A percentile compares a stretch with the other conserved stretches of the same genome.
Conservation (phyloP, 2,113 vertebrate genomes). For the Pardalotus punctatus region DNA sequence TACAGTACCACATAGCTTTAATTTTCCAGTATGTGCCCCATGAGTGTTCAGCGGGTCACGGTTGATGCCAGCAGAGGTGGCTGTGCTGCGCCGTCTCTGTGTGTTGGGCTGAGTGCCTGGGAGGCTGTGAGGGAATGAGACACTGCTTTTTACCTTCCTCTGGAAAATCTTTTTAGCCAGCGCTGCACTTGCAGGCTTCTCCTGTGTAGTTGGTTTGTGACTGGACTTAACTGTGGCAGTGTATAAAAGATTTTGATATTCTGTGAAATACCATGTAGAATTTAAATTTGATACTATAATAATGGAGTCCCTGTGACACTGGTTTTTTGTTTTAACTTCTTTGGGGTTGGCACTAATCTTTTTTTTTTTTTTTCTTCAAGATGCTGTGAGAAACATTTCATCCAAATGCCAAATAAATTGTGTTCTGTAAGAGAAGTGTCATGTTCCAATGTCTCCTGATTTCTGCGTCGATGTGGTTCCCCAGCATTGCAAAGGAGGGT, state of each 20-base stretch:
- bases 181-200: constrained; percentile 25
- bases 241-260: constrained; percentile 69
- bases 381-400: constrained; percentile 90
- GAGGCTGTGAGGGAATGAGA: neutral
- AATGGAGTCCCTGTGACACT: constrained; percentile 63
- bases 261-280: constrained; percentile 72
- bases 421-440: constrained; percentile 73
- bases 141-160: constrained; percentile 37
- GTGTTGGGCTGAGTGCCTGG: neutral
- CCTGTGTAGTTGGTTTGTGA: constrained; percentile 59
- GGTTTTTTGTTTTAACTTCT: constrained; percentile 66
- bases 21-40: constrained; percentile 6
- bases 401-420: constrained; percentile 97
- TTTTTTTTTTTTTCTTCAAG: constrained; percentile 58
- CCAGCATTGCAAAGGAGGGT: fast-evolving
- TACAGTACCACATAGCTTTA: neutral
- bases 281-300: constrained; percentile 77
- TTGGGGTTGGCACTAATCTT: constrained; percentile 72
- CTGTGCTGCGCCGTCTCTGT: neutral
- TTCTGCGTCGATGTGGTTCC: neutral
- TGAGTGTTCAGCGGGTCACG: neutral
- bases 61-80: neutral
- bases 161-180: neutral
- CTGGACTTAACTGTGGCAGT: constrained; percentile 70
- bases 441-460: neutral